phyloP scores from a whole-genome alignment of 2,113 vertebrate genomes.

The Hemiprocne comata region DNA sequence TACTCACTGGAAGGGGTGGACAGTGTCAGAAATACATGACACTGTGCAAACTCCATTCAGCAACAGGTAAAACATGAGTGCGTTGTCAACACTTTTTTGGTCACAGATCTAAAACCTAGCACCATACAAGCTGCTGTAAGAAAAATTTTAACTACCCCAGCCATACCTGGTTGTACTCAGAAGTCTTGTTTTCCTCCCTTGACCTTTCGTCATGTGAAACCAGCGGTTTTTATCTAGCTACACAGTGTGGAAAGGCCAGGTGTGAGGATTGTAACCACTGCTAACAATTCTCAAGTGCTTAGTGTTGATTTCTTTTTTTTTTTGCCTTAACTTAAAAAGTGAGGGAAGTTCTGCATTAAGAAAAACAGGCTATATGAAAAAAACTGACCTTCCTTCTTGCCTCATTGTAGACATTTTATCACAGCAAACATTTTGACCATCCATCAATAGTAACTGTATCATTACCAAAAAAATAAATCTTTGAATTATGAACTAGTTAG shows the following conservation, averaged over 20 bases:
- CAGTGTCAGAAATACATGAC: neutral
- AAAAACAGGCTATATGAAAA: neutral
- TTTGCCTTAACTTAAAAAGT: neutral
- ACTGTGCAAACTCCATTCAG: neutral
- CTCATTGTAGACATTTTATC: neutral
- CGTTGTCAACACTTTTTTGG: neutral
- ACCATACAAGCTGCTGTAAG: neutral
- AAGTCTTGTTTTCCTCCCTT: neutral
- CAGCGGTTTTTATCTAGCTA: neutral
- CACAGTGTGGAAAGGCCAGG: neutral
- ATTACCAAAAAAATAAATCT: neutral
- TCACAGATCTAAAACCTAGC: neutral
- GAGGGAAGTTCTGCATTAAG: neutral
- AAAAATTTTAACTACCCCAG: neutral
- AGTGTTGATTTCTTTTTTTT: too few relatives aligned
- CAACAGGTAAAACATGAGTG: neutral
- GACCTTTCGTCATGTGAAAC: neutral
- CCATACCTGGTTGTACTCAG: neutral
- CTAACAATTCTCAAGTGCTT: neutral
- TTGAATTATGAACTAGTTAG: neutral
- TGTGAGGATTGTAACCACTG: neutral
- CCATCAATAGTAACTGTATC: neutral
- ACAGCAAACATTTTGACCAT: neutral
- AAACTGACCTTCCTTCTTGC: neutral
- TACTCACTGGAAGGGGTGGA: rapidly evolving